Percentiles rank a stretch among this genome's conserved stretches.
These are phyloP conservation scores for Pangasius macronema DNA, from an alignment of 2,797 vertebrate species.

Conservation along the genomic window DNA sequence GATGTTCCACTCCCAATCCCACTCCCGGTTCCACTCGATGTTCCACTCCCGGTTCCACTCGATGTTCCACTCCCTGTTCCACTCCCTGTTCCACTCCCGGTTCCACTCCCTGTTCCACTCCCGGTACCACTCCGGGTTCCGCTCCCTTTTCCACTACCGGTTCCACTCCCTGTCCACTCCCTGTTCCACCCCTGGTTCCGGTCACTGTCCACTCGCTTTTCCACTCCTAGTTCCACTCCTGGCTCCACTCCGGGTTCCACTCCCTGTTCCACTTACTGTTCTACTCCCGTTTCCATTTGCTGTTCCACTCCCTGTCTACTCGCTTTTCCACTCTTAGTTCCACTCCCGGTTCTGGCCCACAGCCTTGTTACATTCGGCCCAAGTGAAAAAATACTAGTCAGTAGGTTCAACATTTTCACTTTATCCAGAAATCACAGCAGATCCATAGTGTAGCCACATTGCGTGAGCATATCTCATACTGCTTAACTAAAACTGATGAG, in stretches of 20 bases:
- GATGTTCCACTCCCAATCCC: neutral
- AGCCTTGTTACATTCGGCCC: neutral
- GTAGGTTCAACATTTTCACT: neutral
- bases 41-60: neutral
- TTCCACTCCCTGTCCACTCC: neutral
- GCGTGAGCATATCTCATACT: neutral
- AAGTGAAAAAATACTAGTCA: neutral
- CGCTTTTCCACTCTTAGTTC: neutral
- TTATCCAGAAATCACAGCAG: neutral
- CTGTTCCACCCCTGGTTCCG: neutral
- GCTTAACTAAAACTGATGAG: neutral
- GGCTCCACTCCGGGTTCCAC: neutral
- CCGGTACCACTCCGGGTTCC: fast-evolving
- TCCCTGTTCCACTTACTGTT: neutral
- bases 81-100: neutral
- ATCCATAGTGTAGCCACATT: neutral
- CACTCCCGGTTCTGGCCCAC: neutral
- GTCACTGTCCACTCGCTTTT: neutral
- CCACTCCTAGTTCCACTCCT: neutral
- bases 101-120: neutral
- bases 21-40: neutral
- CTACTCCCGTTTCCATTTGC: neutral
- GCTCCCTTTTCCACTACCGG: neutral
- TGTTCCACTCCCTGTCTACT: neutral
- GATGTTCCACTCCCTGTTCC: neutral